Evolutionary conservation across 1,140 invertebrate genomes (phyloP).

Genomic region (Zaprionus davidi): DNA sequence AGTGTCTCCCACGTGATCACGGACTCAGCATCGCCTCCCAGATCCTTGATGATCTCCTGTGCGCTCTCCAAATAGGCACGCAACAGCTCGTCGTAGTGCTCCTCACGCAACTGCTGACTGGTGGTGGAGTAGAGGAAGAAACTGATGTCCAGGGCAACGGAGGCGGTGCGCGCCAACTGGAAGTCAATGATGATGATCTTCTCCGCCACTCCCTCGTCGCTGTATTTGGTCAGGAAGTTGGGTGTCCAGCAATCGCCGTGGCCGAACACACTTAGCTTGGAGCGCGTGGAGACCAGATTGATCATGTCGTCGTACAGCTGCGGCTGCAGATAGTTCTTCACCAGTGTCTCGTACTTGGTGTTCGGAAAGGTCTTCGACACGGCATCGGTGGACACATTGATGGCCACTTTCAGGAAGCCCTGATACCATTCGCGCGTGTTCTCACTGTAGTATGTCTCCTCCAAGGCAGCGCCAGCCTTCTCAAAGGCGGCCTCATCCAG

Average conservation of each 20-base stretch:
- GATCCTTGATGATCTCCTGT: slow-evolving; percentile 85
- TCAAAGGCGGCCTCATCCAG: slow-evolving; percentile 86
- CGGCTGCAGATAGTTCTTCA: slow-evolving; percentile 85
- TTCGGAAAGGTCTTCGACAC: slow-evolving; percentile 87
- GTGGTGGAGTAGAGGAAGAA: slow-evolving; percentile 88
- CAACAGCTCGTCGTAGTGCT: slow-evolving; percentile 86
- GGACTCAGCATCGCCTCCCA: slow-evolving; percentile 87
- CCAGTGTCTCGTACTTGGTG: slow-evolving; percentile 86
- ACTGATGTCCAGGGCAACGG: slow-evolving; percentile 86
- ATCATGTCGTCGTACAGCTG: slow-evolving; percentile 84
- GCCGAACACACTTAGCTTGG: slow-evolving; percentile 86
- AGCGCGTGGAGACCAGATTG: slow-evolving; percentile 64
- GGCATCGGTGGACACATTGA: slow-evolving; percentile 86
- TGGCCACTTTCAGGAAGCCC: slow-evolving; percentile 86
- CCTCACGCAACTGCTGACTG: slow-evolving; percentile 85
- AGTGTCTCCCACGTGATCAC: slow-evolving; percentile 86
- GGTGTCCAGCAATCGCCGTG: slow-evolving; percentile 91
- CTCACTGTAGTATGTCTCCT: slow-evolving; percentile 86
- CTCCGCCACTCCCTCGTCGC: slow-evolving; percentile 77
- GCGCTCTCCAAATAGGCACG: slow-evolving; percentile 86
- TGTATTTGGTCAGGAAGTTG: slow-evolving; percentile 88
- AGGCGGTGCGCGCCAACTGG: slow-evolving; percentile 87
- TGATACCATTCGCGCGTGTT: slow-evolving; percentile 87
- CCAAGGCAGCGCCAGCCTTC: slow-evolving; percentile 69
- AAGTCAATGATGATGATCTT: slow-evolving; percentile 89